Percentiles rank a stretch among this genome's conserved stretches.
phyloP scores from a whole-genome alignment of 1,140 invertebrate genomes.

The Caenorhabditis tropicalis region DNA sequence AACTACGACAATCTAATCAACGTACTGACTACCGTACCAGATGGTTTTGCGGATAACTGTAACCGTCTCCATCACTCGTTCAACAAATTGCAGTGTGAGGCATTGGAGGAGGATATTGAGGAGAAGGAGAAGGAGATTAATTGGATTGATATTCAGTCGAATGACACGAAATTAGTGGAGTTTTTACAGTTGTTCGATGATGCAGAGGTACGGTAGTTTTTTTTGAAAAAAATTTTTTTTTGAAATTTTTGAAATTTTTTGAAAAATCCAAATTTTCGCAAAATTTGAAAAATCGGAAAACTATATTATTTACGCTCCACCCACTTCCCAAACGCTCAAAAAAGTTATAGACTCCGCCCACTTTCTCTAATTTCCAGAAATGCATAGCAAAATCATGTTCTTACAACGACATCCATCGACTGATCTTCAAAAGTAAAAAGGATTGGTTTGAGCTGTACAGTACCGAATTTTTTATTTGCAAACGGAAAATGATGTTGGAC shows the following conservation, averaged over 20 bases:
- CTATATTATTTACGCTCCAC: too few relatives aligned
- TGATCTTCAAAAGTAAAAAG: conserved; percentile 15
- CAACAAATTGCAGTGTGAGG: conserved; percentile 19
- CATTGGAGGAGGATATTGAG: neutral
- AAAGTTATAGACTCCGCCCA: too few relatives aligned
- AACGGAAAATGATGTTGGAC: conserved; percentile 27
- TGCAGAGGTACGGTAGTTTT: neutral
- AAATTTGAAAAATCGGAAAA: too few relatives aligned
- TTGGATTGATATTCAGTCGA: neutral
- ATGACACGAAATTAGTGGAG: neutral
- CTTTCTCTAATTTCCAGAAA: neutral
- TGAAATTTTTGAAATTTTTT: too few relatives aligned
- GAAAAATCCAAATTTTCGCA: too few relatives aligned
- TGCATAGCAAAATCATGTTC: conserved; percentile 8
- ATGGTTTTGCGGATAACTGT: neutral
- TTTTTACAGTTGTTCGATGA: neutral
- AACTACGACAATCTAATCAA: conserved; percentile 28
- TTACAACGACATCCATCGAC: neutral
- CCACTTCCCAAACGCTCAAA: too few relatives aligned
- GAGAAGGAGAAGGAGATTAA: neutral
- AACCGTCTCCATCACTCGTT: neutral
- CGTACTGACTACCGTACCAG: neutral
- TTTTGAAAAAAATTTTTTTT: too few relatives aligned
- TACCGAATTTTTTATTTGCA: conserved; percentile 6
- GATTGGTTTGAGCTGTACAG: conserved; percentile 15